phyloP scores from a whole-genome alignment of 2,797 vertebrate species.

The Arctocebus calabarensis region DNA sequence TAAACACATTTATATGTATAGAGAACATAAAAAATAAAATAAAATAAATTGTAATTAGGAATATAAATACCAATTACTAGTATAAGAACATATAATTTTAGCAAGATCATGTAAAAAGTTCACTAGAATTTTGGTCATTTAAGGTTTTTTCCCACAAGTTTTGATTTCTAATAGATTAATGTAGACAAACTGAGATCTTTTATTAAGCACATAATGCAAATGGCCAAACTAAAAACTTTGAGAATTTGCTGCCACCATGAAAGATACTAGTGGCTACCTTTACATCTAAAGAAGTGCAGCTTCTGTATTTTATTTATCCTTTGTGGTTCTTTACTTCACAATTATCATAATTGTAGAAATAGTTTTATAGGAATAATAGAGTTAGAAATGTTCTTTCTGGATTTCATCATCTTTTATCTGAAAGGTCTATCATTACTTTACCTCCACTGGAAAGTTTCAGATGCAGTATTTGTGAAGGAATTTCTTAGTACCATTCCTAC shows the following conservation, averaged over 20 bases:
- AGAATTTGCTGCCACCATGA: not conserved
- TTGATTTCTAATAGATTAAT: not conserved
- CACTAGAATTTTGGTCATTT: not conserved
- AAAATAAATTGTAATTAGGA: not conserved
- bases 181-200: not conserved
- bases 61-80: not conserved
- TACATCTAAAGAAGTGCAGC: not conserved
- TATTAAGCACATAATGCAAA: not conserved
- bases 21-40: no score
- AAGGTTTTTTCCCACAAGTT: not conserved
- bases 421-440: not conserved
- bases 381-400: not conserved
- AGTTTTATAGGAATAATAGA: not conserved
- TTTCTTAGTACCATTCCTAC: not conserved
- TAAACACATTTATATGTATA: no score
- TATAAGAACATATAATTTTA: not conserved
- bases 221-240: not conserved
- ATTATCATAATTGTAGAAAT: not conserved
- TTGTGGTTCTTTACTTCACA: not conserved
- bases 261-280: not conserved
- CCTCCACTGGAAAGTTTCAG: not conserved
- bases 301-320: not conserved
- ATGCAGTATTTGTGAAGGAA: not conserved
- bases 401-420: not conserved
- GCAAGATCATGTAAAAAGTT: not conserved